Base-by-base conservation (phyloP, 2,113 vertebrate genomes). In the Anolis carolinensis region DNA sequence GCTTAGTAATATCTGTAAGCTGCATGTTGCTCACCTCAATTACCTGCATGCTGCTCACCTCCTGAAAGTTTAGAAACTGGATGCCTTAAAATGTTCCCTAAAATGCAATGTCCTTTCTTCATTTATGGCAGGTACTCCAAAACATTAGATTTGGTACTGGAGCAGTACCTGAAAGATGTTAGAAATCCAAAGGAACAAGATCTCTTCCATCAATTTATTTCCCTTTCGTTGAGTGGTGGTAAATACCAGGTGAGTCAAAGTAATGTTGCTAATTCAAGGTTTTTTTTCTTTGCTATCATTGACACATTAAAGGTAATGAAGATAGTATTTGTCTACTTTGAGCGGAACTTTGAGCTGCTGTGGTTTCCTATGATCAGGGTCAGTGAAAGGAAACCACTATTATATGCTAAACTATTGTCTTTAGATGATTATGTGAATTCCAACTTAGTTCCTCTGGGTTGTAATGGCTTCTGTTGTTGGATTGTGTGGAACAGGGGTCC, bases 161-260 rank as follows among this genome's bases (percentile, higher is more conserved):
- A 97, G 59, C 95, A 95, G 48, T 95, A 95, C 65, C 93, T 98
- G 79, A 95, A 95, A 82, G 93, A 97, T 77, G 63, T 96, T 77
- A 86, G 91, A 83, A 92, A 93, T 89, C 20, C 94, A 0, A 80
- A 96, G 78, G 96, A 97, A 76, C 98, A 98, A 55, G 95, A 87
- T 39, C 94, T 97, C 86, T 99, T 98, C 80, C 98, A 99, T 78
- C 97, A 96, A 1, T 99, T 99, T 92, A 97, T 99, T 86, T 97
- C 98, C 68, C 95, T 99, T 77, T 97, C 98, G 11, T 89, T 97
- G 92, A 98, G 97, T 96, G 97, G 97, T 79, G 98, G 98, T 8
- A 99, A 99, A 87, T 96, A 97, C 89, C 95, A 98, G 98, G 99
- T 99, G 92, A 11, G 91, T 85, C 48, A 65, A 75, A 86, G n/a